phyloP scores from a whole-genome alignment of 1,140 invertebrate species.

The Triops longicaudatus region DNA sequence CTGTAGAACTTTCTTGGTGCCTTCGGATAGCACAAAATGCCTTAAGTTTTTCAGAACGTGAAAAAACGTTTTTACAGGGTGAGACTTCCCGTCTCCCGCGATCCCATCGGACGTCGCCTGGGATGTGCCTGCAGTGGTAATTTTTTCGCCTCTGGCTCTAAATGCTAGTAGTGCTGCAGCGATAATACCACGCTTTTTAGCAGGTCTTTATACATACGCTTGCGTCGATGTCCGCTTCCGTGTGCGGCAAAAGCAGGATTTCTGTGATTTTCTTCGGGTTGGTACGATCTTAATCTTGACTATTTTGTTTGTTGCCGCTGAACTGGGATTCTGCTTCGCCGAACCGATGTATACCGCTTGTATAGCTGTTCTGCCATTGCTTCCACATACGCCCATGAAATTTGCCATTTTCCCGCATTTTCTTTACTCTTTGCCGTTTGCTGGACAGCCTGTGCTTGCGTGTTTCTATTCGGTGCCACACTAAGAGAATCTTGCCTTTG shows the following conservation, averaged over 20 bases:
- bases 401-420: too few relatives aligned
- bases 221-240: background rate
- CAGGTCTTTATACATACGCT: background rate
- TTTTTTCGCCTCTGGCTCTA: background rate
- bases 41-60: slow-evolving; percentile 16
- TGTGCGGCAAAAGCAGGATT: background rate
- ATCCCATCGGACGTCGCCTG: background rate
- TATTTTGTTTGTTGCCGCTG: background rate
- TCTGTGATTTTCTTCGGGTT: background rate
- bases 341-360: background rate
- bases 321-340: background rate
- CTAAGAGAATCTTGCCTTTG: background rate
- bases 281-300: background rate
- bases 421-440: slow-evolving; percentile 6
- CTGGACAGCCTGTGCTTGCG: background rate
- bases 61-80: background rate
- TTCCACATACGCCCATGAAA: too few relatives aligned
- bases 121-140: slow-evolving; percentile 9
- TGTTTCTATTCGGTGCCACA: background rate
- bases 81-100: background rate
- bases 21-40: background rate
- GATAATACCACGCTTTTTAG: background rate
- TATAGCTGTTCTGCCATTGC: background rate
- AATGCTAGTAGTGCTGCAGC: background rate
- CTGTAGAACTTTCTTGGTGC: background rate